A percentile compares a stretch with the other conserved stretches of the same genome.
These are phyloP conservation scores for Polyergus mexicanus DNA, from an alignment of 1,140 invertebrate genomes.

Conservation along the genomic window DNA sequence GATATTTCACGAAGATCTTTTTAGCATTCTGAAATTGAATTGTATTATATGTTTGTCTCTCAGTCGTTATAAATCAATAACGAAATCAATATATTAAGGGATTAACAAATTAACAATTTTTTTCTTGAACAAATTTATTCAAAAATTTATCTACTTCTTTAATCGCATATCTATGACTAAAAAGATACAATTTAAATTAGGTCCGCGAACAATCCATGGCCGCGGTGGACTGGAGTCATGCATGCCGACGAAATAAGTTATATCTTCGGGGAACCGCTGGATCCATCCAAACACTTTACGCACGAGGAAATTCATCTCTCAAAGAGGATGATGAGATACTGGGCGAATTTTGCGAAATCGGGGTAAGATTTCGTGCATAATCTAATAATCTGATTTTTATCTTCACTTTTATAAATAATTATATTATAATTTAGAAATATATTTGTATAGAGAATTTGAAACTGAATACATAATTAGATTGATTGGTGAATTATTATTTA, in stretches of 20 bases:
- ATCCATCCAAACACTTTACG: slow-evolving; percentile 92
- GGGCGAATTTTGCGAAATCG: slow-evolving; percentile 98
- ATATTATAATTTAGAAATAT: neutral
- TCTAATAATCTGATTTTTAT: neutral
- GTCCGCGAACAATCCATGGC: slow-evolving; percentile 95
- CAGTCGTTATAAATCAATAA: too few relatives aligned
- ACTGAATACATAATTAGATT: neutral
- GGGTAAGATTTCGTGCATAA: slow-evolving; percentile 88
- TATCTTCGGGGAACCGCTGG: slow-evolving; percentile 96
- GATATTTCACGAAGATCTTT: too few relatives aligned
- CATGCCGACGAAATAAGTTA: slow-evolving; percentile 98
- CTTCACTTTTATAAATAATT: neutral
- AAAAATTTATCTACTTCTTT: neutral
- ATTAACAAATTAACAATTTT: too few relatives aligned
- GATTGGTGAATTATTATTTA: neutral
- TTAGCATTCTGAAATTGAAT: too few relatives aligned
- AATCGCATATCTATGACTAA: neutral
- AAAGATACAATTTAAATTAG: slow-evolving; percentile 66
- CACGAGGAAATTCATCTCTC: slow-evolving; percentile 93
- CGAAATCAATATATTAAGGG: too few relatives aligned
- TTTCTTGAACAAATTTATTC: too few relatives aligned
- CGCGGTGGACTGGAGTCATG: slow-evolving; percentile 97
- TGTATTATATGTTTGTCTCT: too few relatives aligned
- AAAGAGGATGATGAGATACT: slow-evolving; percentile 96
- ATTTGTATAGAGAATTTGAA: neutral